Percentiles rank a stretch among this genome's conserved stretches.
Conservation (phyloP, 2,113 vertebrate species). For the Uria lomvia region DNA sequence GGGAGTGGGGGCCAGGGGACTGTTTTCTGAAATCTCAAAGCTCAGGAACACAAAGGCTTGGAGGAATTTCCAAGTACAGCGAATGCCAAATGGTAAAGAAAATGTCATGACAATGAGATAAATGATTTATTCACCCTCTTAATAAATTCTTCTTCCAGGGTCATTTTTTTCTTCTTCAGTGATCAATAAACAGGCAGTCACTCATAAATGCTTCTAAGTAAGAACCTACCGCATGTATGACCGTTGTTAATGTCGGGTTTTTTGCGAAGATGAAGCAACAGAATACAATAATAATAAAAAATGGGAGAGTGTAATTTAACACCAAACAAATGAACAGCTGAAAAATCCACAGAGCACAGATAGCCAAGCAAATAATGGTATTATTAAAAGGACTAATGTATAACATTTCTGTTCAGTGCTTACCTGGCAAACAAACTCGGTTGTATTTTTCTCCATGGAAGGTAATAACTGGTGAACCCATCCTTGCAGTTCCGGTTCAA, state of each 20-base stretch:
- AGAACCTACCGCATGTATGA: neutral
- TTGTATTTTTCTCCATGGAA: neutral
- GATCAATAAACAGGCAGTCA: neutral
- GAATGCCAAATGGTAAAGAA: slow-evolving; percentile 43
- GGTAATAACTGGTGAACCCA: neutral
- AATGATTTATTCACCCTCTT: neutral
- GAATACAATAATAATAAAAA: neutral
- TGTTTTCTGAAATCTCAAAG: slow-evolving; percentile 38
- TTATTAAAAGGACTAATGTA: neutral
- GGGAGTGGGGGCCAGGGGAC: neutral
- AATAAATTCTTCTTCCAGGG: neutral
- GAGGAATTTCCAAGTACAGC: slow-evolving; percentile 22
- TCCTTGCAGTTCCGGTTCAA: neutral
- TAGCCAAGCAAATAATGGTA: neutral
- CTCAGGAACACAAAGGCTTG: slow-evolving; percentile 37
- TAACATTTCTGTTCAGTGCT: neutral
- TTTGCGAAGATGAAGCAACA: neutral
- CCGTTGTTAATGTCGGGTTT: neutral
- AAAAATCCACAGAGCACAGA: neutral
- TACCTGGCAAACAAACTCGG: neutral
- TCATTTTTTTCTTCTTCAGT: neutral
- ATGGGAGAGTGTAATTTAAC: neutral
- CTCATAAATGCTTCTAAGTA: neutral
- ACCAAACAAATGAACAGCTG: neutral
- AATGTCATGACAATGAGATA: slow-evolving; percentile 22